phyloP scores from a whole-genome alignment of 2,113 vertebrate species.

The Serilophus lunatus region DNA sequence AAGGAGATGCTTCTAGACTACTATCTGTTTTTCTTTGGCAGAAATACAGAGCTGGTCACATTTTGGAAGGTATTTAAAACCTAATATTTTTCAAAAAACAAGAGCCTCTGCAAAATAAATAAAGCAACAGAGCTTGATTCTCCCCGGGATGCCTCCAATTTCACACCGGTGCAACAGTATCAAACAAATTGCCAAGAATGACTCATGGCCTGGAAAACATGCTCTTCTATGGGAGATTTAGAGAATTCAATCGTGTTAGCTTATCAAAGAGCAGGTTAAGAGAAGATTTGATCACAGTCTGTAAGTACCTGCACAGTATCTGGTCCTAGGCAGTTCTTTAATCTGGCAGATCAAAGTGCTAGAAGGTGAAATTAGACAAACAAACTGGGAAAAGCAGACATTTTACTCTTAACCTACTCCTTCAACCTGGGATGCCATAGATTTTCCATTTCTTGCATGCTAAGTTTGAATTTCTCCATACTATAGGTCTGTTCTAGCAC shows the following conservation, averaged over 20 bases:
- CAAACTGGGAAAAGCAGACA: neutral
- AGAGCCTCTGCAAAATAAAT: neutral
- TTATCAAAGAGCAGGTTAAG: constrained; percentile 40
- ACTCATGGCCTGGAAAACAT: neutral
- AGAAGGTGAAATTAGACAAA: constrained; percentile 13
- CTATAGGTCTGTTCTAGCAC: neutral
- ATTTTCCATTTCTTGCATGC: neutral
- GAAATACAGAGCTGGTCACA: neutral
- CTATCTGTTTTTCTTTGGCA: neutral
- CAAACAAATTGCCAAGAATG: constrained; percentile 4
- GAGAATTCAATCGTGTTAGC: constrained; percentile 10
- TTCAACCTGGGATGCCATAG: neutral
- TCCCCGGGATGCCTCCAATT: neutral
- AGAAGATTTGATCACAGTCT: constrained; percentile 25
- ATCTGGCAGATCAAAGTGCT: constrained; percentile 8
- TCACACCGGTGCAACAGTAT: neutral
- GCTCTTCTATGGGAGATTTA: neutral
- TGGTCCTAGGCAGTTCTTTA: constrained; percentile 11
- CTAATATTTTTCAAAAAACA: constrained; percentile 9
- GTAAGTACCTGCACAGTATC: neutral
- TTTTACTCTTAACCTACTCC: neutral
- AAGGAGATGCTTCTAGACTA: neutral
- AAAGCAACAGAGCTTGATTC: neutral
- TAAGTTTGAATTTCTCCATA: neutral
- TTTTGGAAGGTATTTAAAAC: neutral